Evolutionary conservation across 2,113 vertebrate genomes (phyloP).

Genomic region (Limnothrissa miodon): DNA sequence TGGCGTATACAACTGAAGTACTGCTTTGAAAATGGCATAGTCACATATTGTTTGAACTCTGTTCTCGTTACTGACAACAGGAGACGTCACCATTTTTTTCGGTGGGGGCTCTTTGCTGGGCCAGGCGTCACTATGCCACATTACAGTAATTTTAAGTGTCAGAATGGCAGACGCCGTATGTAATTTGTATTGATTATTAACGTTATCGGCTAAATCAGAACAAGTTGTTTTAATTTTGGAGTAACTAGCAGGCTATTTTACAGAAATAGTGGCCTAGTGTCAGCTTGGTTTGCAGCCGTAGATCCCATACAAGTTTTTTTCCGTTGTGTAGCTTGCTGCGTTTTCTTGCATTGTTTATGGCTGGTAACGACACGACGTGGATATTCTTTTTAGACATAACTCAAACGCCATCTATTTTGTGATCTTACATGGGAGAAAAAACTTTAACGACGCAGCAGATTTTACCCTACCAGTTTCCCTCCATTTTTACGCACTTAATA

Average conservation of each 20-base stretch:
- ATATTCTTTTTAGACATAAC: background rate
- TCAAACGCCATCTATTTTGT: background rate
- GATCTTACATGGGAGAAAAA: background rate
- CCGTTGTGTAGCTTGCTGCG: slow-evolving; percentile 14
- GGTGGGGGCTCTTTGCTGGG: slow-evolving; percentile 33
- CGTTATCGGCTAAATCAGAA: background rate
- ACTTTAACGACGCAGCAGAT: background rate
- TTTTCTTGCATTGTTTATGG: slow-evolving; percentile 14
- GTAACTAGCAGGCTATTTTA: background rate
- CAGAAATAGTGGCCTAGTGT: background rate
- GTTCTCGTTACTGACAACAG: slow-evolving; percentile 61
- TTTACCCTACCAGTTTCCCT: background rate
- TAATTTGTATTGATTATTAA: background rate
- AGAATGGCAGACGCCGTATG: slow-evolving; percentile 3
- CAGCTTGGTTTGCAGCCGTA: background rate
- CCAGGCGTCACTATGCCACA: slow-evolving; percentile 26
- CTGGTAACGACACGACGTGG: slow-evolving; percentile 15
- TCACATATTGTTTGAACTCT: slow-evolving; percentile 37
- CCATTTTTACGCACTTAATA: background rate
- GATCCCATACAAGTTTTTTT: slow-evolving; percentile 9
- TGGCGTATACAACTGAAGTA: background rate
- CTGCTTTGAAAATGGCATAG: slow-evolving; percentile 17
- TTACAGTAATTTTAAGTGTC: slow-evolving; percentile 15
- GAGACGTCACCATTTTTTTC: slow-evolving; percentile 46
- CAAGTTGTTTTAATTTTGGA: background rate